Conservation (phyloP, 92 coral and sea anemone species). For the Pocillopora grandis region DNA sequence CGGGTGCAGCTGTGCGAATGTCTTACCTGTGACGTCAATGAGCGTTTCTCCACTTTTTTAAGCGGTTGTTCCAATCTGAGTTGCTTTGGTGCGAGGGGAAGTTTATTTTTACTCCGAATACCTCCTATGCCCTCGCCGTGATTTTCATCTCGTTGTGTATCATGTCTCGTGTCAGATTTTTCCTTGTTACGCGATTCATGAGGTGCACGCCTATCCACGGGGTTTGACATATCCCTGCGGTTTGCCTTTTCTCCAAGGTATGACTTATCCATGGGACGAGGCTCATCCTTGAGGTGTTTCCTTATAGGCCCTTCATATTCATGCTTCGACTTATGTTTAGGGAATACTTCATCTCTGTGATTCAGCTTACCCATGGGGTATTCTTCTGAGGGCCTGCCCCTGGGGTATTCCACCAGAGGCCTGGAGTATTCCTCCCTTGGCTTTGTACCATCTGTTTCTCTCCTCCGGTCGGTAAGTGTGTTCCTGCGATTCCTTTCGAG, state of each 20-base stretch:
- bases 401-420: too few relatives aligned
- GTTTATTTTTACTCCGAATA: not conserved
- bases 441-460: not conserved
- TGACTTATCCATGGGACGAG: too few relatives aligned
- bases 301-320: too few relatives aligned
- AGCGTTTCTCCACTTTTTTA: not conserved
- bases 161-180: not conserved
- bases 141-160: not conserved
- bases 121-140: not conserved
- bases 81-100: not conserved
- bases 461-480: not conserved
- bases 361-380: too few relatives aligned
- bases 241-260: too few relatives aligned
- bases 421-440: not conserved
- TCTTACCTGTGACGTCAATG: conserved; percentile 15
- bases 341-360: too few relatives aligned
- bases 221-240: too few relatives aligned
- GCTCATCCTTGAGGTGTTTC: too few relatives aligned
- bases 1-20: too few relatives aligned
- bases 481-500: not conserved
- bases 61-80: not conserved
- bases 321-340: too few relatives aligned
- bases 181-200: not conserved
- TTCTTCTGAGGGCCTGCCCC: too few relatives aligned
- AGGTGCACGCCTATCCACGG: not conserved